Percentiles rank a stretch among this genome's conserved stretches.
Evolutionary conservation across 2,888 invertebrate species (phyloP).

Genomic region (Dione vanillae): DNA sequence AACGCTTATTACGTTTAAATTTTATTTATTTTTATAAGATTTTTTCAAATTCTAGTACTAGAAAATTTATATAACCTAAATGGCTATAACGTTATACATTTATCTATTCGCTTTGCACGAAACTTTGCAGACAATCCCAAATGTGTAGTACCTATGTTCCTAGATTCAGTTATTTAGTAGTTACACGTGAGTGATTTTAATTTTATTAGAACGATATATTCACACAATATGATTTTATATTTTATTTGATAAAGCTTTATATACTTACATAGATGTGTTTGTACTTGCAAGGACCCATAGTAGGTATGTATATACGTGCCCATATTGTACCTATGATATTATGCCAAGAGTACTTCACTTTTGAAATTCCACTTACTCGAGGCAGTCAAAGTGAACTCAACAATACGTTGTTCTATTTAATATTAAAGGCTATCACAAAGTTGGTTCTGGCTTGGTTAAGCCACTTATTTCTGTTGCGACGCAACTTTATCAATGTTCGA

Average conservation of each 20-base stretch:
- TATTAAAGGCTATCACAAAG: constrained; percentile 57
- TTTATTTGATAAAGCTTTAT: background rate
- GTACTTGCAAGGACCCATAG: background rate
- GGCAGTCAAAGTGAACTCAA: constrained; percentile 44
- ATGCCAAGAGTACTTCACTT: constrained; percentile 28
- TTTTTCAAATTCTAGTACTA: background rate
- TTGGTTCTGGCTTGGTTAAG: constrained; percentile 55
- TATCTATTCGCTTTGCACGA: constrained; percentile 57
- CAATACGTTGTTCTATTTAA: constrained; percentile 51
- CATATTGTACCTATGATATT: background rate
- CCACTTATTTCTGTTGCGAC: constrained; percentile 60
- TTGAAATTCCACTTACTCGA: constrained; percentile 45
- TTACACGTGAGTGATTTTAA: constrained; percentile 57
- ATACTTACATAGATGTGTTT: background rate
- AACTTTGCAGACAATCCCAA: constrained; percentile 67
- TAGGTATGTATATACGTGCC: background rate
- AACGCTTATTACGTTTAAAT: constrained; percentile 2
- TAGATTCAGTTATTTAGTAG: constrained; percentile 50
- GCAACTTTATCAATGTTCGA: constrained; percentile 65
- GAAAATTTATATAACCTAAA: constrained; percentile 35
- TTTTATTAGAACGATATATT: constrained; percentile 46
- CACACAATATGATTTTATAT: background rate
- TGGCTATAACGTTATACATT: constrained; percentile 46
- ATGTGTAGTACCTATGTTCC: constrained; percentile 51
- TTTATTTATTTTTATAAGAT: background rate